These are phyloP conservation scores for Dasyornis broadbenti DNA, from an alignment of 2,113 vertebrate genomes.

Conservation along the genomic window DNA sequence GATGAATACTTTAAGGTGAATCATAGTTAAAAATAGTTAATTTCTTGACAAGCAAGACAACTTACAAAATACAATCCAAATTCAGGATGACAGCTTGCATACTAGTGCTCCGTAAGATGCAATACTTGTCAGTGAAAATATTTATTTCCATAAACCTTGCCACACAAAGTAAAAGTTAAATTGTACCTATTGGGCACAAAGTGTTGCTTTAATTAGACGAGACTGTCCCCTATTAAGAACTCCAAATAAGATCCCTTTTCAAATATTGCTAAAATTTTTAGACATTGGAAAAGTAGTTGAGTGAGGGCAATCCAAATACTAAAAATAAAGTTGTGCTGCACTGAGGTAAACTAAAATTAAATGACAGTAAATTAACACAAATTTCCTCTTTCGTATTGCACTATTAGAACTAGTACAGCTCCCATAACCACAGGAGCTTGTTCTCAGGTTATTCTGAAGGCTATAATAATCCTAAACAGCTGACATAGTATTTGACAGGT, in stretches of 20 bases:
- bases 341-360: not conserved
- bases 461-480: not conserved
- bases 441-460: not conserved
- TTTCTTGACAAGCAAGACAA: not conserved
- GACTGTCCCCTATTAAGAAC: rapidly evolving
- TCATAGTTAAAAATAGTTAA: not conserved
- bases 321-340: not conserved
- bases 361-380: not conserved
- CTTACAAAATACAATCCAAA: not conserved
- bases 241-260: not conserved
- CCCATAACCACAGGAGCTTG: not conserved
- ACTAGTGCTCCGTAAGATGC: not conserved
- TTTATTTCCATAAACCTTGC: not conserved
- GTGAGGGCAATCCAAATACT: not conserved
- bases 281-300: not conserved
- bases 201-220: not conserved
- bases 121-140: not conserved
- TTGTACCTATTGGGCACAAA: not conserved
- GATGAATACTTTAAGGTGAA: not conserved
- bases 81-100: not conserved
- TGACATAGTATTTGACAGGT: not conserved
- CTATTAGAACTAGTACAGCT: too few relatives aligned
- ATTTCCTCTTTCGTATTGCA: not conserved
- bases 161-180: not conserved
- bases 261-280: not conserved